Base-by-base conservation (phyloP, 2,113 vertebrate species). In the Stigmatopora argus region DNA sequence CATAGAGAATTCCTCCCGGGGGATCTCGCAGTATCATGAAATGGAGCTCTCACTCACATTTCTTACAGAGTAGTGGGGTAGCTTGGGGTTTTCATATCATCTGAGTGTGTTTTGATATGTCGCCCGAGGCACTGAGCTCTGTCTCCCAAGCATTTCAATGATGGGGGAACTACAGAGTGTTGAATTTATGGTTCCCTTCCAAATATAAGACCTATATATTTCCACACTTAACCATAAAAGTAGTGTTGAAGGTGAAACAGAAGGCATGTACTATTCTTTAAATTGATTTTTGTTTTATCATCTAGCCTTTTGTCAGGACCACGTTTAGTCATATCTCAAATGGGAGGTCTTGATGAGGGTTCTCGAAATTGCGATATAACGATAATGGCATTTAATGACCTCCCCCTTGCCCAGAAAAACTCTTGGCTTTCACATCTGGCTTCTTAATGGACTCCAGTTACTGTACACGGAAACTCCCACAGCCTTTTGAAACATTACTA, bases 111-210 rank as follows among this genome's bases (percentile, higher is more conserved):
- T 60, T 62, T 80, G 74, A 75, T 69, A 70, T 61, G 72, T 5
- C n/a, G 72, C 77, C 79, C 62, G 62, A 17, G 77, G 81, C 71
- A 53, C 46, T 18, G 67, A 78, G 67, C 74, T 11, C 51, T 75
- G 75, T 72, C 81, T 78, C 71, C 64, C 38, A 26, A 6, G 46
- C 47, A 23, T 68, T 65, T 63, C 44, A 71, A 63, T 35, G 61
- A 74, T 41, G 56, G 51, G 62, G 49, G 63, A 73, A 65, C 67
- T 45, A 63, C 67, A 46, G 58, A 38, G 57, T 47, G 64, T 15
- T 19, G 51, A 17, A 61, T 62, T 61, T 56, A 53, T 64, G 64
- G 69, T 48, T 74, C 64, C 21, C 35, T 38, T 68, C 66, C 53
- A 17, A 41, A 66, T n/a, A 31, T 31, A 31, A 31, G 26, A 31